Conservation (phyloP, 2,113 vertebrate species). For the Murina feae region DNA sequence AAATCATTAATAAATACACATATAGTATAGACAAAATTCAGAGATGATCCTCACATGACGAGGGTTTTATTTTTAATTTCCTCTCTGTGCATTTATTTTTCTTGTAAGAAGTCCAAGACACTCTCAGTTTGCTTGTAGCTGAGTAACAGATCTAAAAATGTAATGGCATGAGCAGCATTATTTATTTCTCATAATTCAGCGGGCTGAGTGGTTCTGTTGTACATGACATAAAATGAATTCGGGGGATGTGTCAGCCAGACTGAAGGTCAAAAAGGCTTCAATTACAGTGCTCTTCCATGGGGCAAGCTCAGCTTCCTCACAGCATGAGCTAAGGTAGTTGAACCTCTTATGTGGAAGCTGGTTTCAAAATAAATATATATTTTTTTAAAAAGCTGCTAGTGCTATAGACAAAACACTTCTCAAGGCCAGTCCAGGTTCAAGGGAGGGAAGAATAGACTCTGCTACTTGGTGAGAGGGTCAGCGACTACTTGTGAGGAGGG, state of each 20-base stretch:
- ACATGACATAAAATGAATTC: background rate
- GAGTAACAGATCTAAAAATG: background rate
- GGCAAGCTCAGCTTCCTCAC: background rate
- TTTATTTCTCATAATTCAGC: background rate
- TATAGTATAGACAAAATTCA: background rate
- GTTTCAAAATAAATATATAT: background rate
- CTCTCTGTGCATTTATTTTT: background rate
- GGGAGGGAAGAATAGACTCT: background rate
- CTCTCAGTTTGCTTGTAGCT: background rate
- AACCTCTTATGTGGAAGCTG: background rate
- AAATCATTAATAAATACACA: background rate
- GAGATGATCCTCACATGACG: background rate
- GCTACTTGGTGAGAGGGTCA: background rate
- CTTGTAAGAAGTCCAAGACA: background rate
- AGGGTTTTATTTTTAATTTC: background rate
- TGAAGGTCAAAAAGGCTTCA: background rate
- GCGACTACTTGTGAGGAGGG: background rate
- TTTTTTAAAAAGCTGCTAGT: no score
- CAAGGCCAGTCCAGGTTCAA: background rate
- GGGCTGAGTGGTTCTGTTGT: background rate
- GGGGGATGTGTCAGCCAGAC: background rate
- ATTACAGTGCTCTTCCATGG: background rate
- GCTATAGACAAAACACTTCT: background rate
- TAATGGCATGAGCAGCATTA: background rate
- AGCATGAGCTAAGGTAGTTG: background rate